Percentiles rank a stretch among this genome's conserved stretches.
Conservation (phyloP, 2,888 invertebrate species). For the Prosapia bicincta region DNA sequence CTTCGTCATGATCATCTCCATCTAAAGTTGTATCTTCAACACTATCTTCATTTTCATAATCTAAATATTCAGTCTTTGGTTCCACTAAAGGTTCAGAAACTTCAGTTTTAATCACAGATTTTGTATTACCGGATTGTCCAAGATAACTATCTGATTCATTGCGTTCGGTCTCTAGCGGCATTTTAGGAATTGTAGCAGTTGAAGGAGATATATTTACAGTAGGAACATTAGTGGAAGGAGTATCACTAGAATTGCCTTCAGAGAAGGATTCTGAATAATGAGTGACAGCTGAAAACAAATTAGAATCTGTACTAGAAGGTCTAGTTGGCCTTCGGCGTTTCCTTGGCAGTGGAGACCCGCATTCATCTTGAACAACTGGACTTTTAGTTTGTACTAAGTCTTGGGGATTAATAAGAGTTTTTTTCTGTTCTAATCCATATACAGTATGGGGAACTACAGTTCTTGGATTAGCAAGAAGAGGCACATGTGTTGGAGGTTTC, state of each 20-base stretch:
- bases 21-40: conserved; percentile 79
- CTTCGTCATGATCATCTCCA: conserved; percentile 62
- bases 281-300: conserved; percentile 22
- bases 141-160: conserved; percentile 12
- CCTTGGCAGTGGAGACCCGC: conserved; percentile 31
- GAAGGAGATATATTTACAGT: conserved; percentile 5
- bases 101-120: conserved; percentile 37
- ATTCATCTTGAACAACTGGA: background rate
- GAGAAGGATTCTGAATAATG: conserved; percentile 23
- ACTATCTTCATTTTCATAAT: conserved; percentile 63
- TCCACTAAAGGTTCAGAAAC: conserved; percentile 50
- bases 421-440: background rate
- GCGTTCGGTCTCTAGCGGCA: conserved; percentile 21
- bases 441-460: conserved; percentile 24
- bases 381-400: background rate
- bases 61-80: conserved; percentile 70
- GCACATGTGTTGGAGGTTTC: conserved; percentile 22
- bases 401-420: background rate
- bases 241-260: conserved; percentile 37
- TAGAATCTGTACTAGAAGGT: conserved; percentile 38
- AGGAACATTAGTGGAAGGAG: conserved; percentile 39
- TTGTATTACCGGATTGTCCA: conserved; percentile 12
- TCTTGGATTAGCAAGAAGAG: conserved; percentile 14
- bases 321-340: conserved; percentile 37
- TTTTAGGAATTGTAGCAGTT: conserved; percentile 10